Evolutionary conservation across 2,888 invertebrate genomes (phyloP).

Genomic region (Strigamia transsilvanica): DNA sequence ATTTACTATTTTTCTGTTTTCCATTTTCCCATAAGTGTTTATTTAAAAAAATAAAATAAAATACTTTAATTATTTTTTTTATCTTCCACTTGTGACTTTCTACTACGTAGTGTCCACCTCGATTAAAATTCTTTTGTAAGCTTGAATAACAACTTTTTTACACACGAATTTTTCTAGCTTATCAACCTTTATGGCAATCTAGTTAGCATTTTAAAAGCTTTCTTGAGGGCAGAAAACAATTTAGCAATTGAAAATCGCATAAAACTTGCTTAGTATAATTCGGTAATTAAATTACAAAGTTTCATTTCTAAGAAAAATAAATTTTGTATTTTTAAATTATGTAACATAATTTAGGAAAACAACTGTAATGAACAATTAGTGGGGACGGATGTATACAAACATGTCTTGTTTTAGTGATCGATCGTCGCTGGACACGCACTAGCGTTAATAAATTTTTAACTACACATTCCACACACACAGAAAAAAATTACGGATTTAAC

Average conservation of each 20-base stretch:
- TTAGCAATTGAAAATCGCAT: background rate
- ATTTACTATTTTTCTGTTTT: background rate
- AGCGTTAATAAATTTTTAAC: too few species aligned
- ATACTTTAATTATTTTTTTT: background rate
- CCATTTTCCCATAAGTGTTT: background rate
- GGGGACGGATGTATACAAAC: too few species aligned
- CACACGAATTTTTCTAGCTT: background rate
- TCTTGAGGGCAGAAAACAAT: background rate
- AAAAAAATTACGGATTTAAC: too few species aligned
- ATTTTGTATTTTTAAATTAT: too few species aligned
- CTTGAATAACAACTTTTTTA: background rate
- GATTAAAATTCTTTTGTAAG: background rate
- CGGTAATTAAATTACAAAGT: too few species aligned
- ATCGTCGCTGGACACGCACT: too few species aligned
- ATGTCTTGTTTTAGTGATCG: too few species aligned
- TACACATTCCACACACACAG: too few species aligned
- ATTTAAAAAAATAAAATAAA: too few species aligned
- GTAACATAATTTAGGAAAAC: too few species aligned
- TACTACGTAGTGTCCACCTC: background rate
- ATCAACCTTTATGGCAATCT: background rate
- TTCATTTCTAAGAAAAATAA: too few species aligned
- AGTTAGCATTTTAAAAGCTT: constrained; percentile 21
- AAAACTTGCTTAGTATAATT: background rate
- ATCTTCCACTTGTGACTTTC: background rate
- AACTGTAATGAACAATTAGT: too few species aligned